Evolutionary conservation across 1,140 invertebrate species (phyloP), one percentile per base, ranked within the genome.

Genomic region (Bathynomus jamesi): DNA sequence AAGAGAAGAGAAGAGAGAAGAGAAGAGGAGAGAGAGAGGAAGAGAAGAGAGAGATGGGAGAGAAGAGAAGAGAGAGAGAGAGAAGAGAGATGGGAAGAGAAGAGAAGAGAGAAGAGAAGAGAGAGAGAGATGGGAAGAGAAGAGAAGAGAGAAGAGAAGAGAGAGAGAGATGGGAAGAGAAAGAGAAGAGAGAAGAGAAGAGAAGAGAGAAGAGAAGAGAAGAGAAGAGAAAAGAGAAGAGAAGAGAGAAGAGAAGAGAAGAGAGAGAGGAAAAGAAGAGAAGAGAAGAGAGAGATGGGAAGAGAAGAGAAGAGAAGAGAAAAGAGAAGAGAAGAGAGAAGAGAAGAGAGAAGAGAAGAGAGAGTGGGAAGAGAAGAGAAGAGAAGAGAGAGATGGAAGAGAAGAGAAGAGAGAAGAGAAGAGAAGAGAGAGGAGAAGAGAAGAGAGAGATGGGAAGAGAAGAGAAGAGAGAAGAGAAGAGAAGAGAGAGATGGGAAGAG

Each of bases 181-280:
- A 11, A 24, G 25, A 24, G 25, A 24, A 32, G 11, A 29, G 29
- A 40, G n/a, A 13, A 8, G 27, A 17, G 28, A 27, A 21, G 10
- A 21, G 13, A 28, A 66, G 28, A 27, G 28, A 28, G 24, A 29
- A 13, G 10, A 13, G 13, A 21, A n/a, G 13, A 10, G 13, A 8
- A 27, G 65, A 27, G 65, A 28, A 28, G 13, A 28, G 13, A 28
- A 7, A 29, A 28, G 5, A 28, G 28, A 28, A 11, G 29, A 28
- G 29, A 7, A 65, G 13, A 65, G 64, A 65, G 64, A 65, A 28
- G 29, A 28, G 29, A 28, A 65, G 64, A 65, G 64, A 28, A 29
- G 29, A 29, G 29, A 29, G 29, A 29, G 29, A 28, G 29, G 64
- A 65, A 5, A 28, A 10, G 28, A 21, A 25, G 29, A 27, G 21